These are phyloP conservation scores for Lycopodina hypogea DNA, from an alignment of 37 sponge, comb jelly and placozoan species.

Conservation along the genomic window DNA sequence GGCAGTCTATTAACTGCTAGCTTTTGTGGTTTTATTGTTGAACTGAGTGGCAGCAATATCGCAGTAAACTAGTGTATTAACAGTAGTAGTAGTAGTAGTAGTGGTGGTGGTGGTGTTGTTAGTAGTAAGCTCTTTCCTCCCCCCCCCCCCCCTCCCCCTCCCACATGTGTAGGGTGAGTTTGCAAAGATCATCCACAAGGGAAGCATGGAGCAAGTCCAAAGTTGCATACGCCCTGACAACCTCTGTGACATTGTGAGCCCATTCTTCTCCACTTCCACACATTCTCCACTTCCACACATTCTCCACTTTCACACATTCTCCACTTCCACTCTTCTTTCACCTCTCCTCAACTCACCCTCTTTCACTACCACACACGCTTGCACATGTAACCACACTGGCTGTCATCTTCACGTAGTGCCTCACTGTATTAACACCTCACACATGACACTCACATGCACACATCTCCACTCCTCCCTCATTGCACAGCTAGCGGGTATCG, in stretches of 20 bases:
- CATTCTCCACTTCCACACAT: not conserved
- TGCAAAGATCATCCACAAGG: slow-evolving; percentile 47
- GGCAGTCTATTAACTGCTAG: no score
- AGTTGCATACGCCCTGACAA: slow-evolving; percentile 25
- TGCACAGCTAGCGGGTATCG: slow-evolving; percentile 63
- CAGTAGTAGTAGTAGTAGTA: no score
- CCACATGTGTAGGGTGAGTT: slow-evolving; percentile 63
- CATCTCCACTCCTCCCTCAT: no score
- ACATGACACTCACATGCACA: no score
- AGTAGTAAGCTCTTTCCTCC: not conserved
- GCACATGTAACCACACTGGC: no score
- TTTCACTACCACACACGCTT: not conserved
- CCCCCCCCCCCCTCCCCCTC: not conserved
- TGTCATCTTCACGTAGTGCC: no score
- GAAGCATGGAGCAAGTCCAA: slow-evolving; percentile 32
- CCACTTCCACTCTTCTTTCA: not conserved
- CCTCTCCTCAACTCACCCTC: not conserved
- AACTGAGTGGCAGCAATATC: no score
- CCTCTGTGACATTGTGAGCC: slow-evolving; percentile 48
- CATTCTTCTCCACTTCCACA: no score
- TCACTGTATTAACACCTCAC: no score
- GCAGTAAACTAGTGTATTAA: no score
- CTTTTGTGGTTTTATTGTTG: no score
- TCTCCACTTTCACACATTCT: not conserved
- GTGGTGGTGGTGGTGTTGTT: no score